Conservation (phyloP, 2,888 invertebrate genomes). For the Altica lythri region DNA sequence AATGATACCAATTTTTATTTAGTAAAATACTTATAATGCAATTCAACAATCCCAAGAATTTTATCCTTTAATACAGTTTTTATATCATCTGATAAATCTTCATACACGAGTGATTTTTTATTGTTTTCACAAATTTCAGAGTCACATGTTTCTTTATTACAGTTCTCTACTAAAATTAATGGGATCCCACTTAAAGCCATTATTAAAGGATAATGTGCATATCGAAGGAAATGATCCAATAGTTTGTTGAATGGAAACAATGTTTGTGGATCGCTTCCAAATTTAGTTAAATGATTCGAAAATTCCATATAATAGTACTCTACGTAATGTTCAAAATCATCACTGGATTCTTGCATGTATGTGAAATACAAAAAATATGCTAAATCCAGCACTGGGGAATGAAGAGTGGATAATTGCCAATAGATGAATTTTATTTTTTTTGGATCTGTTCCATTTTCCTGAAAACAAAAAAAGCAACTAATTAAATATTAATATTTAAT, state of each 20-base stretch:
- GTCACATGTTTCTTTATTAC: not conserved
- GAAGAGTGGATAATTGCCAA: constrained; percentile 20
- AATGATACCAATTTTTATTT: not conserved
- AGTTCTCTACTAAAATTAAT: not conserved
- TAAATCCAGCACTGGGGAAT: constrained; percentile 23
- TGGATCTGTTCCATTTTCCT: constrained; percentile 4
- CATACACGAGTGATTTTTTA: not conserved
- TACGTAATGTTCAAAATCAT: constrained; percentile 15
- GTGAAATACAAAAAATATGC: constrained; percentile 18
- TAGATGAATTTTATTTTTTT: constrained; percentile 9
- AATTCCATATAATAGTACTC: constrained; percentile 19
- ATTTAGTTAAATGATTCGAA: not conserved
- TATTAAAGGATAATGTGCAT: constrained; percentile 11
- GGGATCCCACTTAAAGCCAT: constrained; percentile 16
- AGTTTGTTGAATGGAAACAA: constrained; percentile 18
- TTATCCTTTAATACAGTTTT: constrained; percentile 5
- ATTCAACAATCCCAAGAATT: constrained; percentile 15
- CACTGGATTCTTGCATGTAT: constrained; percentile 8
- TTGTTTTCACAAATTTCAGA: not conserved
- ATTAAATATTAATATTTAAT: no score
- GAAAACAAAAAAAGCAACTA: constrained; percentile 13
- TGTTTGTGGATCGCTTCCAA: constrained; percentile 5
- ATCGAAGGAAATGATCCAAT: constrained; percentile 14
- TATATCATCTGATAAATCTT: constrained; percentile 1
- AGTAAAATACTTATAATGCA: constrained; percentile 21